phyloP scores from a whole-genome alignment of 2,113 vertebrate species.

The Rhineura floridana region DNA sequence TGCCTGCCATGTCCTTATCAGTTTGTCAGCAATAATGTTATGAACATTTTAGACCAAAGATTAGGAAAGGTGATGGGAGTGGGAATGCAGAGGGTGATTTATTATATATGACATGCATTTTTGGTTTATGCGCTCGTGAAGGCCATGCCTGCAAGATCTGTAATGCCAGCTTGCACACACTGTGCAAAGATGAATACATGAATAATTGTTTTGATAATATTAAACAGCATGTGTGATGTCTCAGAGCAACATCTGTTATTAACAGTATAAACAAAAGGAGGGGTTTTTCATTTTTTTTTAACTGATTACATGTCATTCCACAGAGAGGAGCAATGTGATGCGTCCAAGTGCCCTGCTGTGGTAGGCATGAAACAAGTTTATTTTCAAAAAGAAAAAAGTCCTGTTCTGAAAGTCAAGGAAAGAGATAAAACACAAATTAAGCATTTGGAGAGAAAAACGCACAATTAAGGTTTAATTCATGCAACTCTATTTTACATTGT shows the following conservation, averaged over 20 bases:
- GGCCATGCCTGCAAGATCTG: constrained; percentile 64
- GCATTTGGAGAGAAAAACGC: not conserved
- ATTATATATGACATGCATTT: constrained; percentile 57
- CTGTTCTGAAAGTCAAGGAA: not conserved
- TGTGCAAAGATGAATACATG: constrained; percentile 74
- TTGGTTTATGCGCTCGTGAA: constrained; percentile 62
- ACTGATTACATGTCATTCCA: constrained; percentile 54
- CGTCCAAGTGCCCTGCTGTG: constrained; percentile 59
- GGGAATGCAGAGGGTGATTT: constrained; percentile 50
- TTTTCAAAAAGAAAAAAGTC: constrained; percentile 38
- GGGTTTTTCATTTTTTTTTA: constrained; percentile 22
- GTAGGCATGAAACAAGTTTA: constrained; percentile 60
- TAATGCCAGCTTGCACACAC: constrained; percentile 67
- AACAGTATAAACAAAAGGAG: constrained; percentile 72
- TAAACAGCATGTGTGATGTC: constrained; percentile 76
- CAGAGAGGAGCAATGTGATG: constrained; percentile 52
- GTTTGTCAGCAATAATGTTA: constrained; percentile 22
- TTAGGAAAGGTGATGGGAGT: constrained; percentile 40
- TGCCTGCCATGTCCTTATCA: not conserved
- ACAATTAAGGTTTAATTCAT: not conserved
- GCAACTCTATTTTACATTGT: no score
- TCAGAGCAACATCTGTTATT: constrained; percentile 75
- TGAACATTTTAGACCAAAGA: constrained; percentile 40
- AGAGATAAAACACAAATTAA: not conserved
- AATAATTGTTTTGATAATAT: constrained; percentile 80